phyloP scores from a whole-genome alignment of 2,113 vertebrate genomes.

The Steatornis caripensis region DNA sequence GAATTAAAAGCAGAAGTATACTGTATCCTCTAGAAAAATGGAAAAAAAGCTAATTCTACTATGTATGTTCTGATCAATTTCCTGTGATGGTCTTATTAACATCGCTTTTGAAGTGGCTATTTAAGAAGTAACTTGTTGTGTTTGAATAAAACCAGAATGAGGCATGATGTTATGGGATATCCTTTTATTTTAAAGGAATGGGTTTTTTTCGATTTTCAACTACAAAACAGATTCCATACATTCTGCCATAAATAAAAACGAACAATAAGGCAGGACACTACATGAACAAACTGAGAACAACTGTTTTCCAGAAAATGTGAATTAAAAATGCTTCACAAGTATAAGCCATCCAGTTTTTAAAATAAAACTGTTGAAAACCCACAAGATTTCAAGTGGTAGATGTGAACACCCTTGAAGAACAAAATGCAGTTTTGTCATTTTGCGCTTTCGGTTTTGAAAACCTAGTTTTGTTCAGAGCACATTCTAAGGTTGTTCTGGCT shows the following conservation, averaged over 20 bases:
- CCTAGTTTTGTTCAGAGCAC: slow-evolving; percentile 56
- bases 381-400: slow-evolving; percentile 73
- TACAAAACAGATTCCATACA: slow-evolving; percentile 84
- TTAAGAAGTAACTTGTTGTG: slow-evolving; percentile 36
- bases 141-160: slow-evolving; percentile 52
- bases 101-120: slow-evolving; percentile 29
- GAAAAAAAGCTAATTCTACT: not conserved
- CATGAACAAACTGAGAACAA: slow-evolving; percentile 81
- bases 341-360: slow-evolving; percentile 93
- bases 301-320: slow-evolving; percentile 79
- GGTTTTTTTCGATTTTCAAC: slow-evolving; percentile 76
- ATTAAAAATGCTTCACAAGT: slow-evolving; percentile 91
- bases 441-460: slow-evolving; percentile 61
- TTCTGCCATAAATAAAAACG: slow-evolving; percentile 83
- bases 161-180: slow-evolving; percentile 53
- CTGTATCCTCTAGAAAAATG: slow-evolving; percentile 17
- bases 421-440: slow-evolving; percentile 64
- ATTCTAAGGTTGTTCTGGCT: slow-evolving; percentile 61
- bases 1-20: not conserved
- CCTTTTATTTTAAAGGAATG: slow-evolving; percentile 90
- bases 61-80: slow-evolving; percentile 20
- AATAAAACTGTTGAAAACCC: slow-evolving; percentile 91
- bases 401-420: slow-evolving; percentile 68
- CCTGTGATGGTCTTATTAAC: slow-evolving; percentile 29
- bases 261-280: slow-evolving; percentile 82